Conservation (phyloP, 2,888 invertebrate species). For the Auanema sp. region DNA sequence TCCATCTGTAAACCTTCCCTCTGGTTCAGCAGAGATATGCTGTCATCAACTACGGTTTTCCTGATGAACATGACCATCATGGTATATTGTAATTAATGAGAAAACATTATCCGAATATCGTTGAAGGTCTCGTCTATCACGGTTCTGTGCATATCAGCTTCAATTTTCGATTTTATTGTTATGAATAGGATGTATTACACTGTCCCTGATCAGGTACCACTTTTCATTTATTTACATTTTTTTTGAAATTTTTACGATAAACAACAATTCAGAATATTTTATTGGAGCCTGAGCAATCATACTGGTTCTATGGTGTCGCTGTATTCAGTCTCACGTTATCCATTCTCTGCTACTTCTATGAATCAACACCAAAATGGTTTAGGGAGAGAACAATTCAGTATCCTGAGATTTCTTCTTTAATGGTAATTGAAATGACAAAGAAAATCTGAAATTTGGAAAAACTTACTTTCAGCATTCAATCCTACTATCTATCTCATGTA, state of each 20-base stretch:
- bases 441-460: not conserved
- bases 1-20: too few species aligned
- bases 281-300: not conserved
- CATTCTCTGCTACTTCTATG: not conserved
- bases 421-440: conserved; percentile 4
- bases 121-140: too few species aligned
- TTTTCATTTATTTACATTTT: too few species aligned
- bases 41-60: too few species aligned
- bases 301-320: not conserved
- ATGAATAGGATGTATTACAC: conserved; percentile 35
- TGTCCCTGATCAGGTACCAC: conserved; percentile 39
- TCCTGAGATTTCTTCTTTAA: not conserved
- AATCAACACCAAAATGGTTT: not conserved
- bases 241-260: not conserved
- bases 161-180: conserved; percentile 44
- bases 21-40: too few species aligned
- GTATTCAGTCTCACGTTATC: not conserved
- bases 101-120: too few species aligned
- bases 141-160: conserved; percentile 29
- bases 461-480: conserved; percentile 30
- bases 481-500: conserved; percentile 23
- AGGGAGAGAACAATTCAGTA: not conserved
- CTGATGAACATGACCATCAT: too few species aligned
- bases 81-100: too few species aligned
- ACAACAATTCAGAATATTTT: not conserved